Conservation (phyloP, 2,113 vertebrate species). For the Agelaius tricolor region DNA sequence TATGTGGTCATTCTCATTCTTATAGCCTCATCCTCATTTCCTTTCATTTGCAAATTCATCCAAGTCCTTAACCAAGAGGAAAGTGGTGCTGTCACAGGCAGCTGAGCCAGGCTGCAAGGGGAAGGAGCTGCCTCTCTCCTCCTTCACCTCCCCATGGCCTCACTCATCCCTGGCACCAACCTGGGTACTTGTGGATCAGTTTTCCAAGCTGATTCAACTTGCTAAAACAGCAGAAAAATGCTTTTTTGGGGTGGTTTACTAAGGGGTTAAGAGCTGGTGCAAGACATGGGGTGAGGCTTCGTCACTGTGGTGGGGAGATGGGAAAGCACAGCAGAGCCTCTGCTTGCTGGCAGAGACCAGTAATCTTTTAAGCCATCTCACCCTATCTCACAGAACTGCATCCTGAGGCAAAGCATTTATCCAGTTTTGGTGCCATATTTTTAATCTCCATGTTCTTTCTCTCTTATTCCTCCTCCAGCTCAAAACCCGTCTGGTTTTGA, state of each 20-base stretch:
- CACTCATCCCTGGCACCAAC: neutral
- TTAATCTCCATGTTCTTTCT: neutral
- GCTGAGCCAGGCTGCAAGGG: neutral
- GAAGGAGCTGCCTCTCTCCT: neutral
- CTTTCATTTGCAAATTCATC: conserved; percentile 39
- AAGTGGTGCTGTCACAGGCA: neutral
- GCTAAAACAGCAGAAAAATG: neutral
- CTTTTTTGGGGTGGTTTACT: neutral
- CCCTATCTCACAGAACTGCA: neutral
- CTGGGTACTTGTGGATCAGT: neutral
- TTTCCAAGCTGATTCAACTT: neutral
- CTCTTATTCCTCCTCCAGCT: neutral
- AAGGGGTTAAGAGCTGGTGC: neutral
- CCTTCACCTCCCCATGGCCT: neutral
- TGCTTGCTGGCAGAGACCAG: neutral
- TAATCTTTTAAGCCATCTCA: neutral
- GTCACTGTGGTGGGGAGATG: accelerated
- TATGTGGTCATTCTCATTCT: neutral
- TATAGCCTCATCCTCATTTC: conserved; percentile 1
- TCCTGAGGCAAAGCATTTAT: neutral
- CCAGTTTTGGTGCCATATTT: neutral
- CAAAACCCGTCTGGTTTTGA: conserved; percentile 1
- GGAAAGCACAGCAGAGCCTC: neutral
- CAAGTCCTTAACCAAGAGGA: neutral
- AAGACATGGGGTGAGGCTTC: neutral